Evolutionary conservation across 2,797 vertebrate species (phyloP), one percentile per base, ranked within the genome.

Genomic region (Atherinosoma microstoma): DNA sequence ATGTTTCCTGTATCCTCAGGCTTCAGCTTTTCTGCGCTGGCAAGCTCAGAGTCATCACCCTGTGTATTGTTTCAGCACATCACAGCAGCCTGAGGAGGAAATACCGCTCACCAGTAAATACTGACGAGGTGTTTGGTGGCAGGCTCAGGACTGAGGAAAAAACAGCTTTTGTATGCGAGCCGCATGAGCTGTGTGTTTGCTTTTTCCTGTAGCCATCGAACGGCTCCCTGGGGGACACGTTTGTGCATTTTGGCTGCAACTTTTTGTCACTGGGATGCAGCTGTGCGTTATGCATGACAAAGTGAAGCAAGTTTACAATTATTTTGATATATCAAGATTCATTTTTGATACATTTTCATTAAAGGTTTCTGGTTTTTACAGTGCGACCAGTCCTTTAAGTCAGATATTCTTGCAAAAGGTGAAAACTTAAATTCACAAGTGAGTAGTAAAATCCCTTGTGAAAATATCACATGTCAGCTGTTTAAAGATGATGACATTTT

Each of bases 1-100:
- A 78, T 72, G 80, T 88, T 89, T 82, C 72, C 74, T 72, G 61
- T 60, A 66, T 79, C 70, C 76, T 76, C 56, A 36, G 61, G 67
- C 65, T 69, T 81, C 70, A 77, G 59, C 75, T 75, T 76, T 69
- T 65, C 73, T 74, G 24, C 49, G 42, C 54, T 67, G 59, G 42
- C 51, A 79, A 62, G 49, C 73, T 70, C 57, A 70, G 35, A 58
- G 66, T 79, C 68, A 73, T 36, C 66, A 59, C 35, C 58, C 63
- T 73, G 73, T 70, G 74, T 72, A 70, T 84, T 70, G 62, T 80
- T 71, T 78, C 38, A 66, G 58, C 59, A 63, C 54, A 67, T 70
- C 72, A 75, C 36, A 73, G 59, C 45, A 75, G 38, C 47, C 36
- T 29, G 6, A 49, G 29, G 69, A 63, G 57, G 79, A 77, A 87